These are phyloP conservation scores for Ceratina calcarata DNA, from an alignment of 1,140 invertebrate species.

Conservation along the genomic window DNA sequence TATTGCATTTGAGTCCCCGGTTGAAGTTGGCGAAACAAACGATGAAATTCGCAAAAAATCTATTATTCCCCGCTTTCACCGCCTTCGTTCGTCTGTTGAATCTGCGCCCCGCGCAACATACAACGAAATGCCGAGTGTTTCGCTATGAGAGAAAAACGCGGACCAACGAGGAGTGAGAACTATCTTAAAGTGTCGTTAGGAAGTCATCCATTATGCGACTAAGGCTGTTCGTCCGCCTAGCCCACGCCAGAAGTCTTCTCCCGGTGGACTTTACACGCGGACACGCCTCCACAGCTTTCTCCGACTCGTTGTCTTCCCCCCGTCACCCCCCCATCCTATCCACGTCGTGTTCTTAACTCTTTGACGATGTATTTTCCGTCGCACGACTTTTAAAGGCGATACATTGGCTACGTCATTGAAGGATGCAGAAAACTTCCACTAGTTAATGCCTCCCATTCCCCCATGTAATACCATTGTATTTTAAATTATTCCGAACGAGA, in stretches of 20 bases:
- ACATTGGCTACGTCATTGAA: constrained; percentile 4
- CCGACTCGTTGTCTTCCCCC: constrained; percentile 27
- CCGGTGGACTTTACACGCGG: constrained; percentile 62
- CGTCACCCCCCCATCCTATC: constrained; percentile 11
- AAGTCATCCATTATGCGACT: constrained; percentile 77
- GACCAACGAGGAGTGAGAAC: constrained; percentile 67
- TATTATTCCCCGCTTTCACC: constrained; percentile 70
- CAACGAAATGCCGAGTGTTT: constrained; percentile 3
- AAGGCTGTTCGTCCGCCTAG: constrained; percentile 62
- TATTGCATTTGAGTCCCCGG: constrained; percentile 67
- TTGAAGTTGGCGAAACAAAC: constrained; percentile 12
- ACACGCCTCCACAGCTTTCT: constrained; percentile 63
- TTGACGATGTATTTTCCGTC: constrained; percentile 37
- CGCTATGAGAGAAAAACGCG: constrained; percentile 57
- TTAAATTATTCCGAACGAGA: background rate
- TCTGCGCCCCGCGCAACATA: background rate
- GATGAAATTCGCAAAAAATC: constrained; percentile 65
- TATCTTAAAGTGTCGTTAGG: constrained; percentile 78
- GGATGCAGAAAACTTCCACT: background rate
- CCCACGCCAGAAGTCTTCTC: constrained; percentile 71
- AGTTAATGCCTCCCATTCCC: background rate
- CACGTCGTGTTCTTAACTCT: constrained; percentile 33
- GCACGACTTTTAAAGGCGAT: constrained; percentile 14
- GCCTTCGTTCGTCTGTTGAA: background rate
- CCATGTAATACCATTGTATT: background rate